A percentile compares a stretch with the other conserved stretches of the same genome.
Conservation (phyloP, 2,888 invertebrate species). For the Eudiplozoon nipponicum region DNA sequence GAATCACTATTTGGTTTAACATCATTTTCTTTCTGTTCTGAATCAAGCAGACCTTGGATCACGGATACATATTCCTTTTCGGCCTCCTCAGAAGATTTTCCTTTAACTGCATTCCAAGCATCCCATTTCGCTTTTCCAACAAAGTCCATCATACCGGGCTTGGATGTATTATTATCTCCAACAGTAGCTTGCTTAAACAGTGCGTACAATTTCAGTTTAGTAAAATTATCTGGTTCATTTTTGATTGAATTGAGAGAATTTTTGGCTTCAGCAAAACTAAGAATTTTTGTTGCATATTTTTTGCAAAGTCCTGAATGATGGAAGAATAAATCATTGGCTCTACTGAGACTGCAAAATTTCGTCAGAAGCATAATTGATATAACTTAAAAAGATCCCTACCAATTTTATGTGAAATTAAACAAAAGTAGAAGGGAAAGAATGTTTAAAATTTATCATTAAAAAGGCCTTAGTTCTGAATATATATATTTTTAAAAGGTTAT, state of each 20-base stretch:
- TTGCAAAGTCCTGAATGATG: too few relatives aligned
- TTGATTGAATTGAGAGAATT: constrained; percentile 23
- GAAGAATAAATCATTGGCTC: too few relatives aligned
- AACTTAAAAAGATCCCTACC: too few relatives aligned
- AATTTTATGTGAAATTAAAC: too few relatives aligned
- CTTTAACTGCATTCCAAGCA: constrained; percentile 29
- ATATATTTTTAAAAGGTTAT: too few relatives aligned
- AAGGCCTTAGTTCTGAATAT: too few relatives aligned
- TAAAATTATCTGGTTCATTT: constrained; percentile 30
- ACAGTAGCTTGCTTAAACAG: constrained; percentile 32
- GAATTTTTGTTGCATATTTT: too few relatives aligned
- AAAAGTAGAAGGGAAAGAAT: too few relatives aligned
- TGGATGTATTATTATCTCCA: constrained; percentile 29
- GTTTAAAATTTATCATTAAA: too few relatives aligned
- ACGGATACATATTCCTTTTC: constrained; percentile 29
- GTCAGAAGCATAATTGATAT: too few relatives aligned
- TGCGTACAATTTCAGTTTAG: constrained; percentile 31
- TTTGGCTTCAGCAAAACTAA: constrained; percentile 27
- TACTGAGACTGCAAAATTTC: too few relatives aligned
- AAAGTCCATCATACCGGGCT: constrained; percentile 32
- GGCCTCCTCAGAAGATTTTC: constrained; percentile 24
- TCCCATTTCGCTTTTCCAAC: constrained; percentile 33
- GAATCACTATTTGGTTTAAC: background rate
- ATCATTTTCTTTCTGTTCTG: background rate
- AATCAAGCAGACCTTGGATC: constrained; percentile 19